These are phyloP conservation scores for Cyanoderma ruficeps DNA, from an alignment of 2,113 vertebrate genomes.

Conservation along the genomic window DNA sequence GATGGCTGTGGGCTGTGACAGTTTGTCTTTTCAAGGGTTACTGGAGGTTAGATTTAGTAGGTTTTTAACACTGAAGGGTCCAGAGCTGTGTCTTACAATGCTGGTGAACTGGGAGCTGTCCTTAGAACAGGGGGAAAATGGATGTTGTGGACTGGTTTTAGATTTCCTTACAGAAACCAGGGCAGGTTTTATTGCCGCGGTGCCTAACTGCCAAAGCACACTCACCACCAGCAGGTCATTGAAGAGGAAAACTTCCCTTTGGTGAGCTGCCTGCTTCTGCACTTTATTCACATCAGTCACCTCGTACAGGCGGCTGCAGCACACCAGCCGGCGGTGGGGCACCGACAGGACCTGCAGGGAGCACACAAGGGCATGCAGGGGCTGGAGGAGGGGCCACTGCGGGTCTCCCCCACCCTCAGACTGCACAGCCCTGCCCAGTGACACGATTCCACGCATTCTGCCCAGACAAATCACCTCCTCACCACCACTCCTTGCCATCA, in stretches of 20 bases:
- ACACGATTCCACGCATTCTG: not conserved
- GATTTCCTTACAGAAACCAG: not conserved
- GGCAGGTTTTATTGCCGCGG: not conserved
- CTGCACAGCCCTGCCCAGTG: not conserved
- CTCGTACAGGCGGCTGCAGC: conserved; percentile 97
- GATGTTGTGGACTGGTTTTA: not conserved
- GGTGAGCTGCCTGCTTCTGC: conserved; percentile 95
- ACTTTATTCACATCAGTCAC: conserved; percentile 94
- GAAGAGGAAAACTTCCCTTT: conserved; percentile 98
- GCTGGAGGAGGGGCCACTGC: not conserved
- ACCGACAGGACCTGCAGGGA: conserved; percentile 88
- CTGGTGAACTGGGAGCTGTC: not conserved
- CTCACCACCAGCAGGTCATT: conserved; percentile 97
- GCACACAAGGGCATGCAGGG: not conserved
- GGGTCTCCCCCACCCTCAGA: not conserved
- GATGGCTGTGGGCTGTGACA: not conserved
- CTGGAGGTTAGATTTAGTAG: not conserved
- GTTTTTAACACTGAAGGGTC: not conserved
- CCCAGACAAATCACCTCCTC: not conserved
- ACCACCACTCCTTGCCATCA: not conserved
- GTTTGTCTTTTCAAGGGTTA: not conserved
- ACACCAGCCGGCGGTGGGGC: conserved; percentile 94
- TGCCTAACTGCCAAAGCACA: not conserved
- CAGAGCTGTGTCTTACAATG: not conserved
- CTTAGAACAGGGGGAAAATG: not conserved